Base-by-base conservation (phyloP, 2,888 invertebrate species). In the Dryococelus australis region DNA sequence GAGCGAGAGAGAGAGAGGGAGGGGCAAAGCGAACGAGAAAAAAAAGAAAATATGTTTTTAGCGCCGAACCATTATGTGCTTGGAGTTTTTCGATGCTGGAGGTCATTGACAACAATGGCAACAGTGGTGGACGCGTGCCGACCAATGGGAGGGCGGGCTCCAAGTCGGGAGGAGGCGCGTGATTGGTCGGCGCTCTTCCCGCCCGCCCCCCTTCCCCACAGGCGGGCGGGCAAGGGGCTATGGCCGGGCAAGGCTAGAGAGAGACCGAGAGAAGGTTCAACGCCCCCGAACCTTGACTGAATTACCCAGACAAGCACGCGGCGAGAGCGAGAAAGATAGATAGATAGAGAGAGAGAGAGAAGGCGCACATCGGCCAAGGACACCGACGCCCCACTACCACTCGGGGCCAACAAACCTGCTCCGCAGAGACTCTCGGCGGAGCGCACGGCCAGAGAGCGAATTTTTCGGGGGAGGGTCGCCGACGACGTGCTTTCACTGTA, bases 271-370 rank as follows among this genome's bases (percentile, higher is more conserved):
- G 93, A 92, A 93, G 95, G 96, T 96, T 96, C 96, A 96, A 95
- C 95, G 96, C 95, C 95, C 94, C 94, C 95, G 95, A 96, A 96
- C 96, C 96, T 96, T 96, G 96, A 96, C 96, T 96, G 95, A 96
- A 95, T 96, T 95, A 96, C 96, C 94, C 94, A 94, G 93, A 93
- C 93, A 87, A 86, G 47, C 28, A 80, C 43, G 86, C 86, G 28
- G 47, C 80, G 43, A 51, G 43, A 51, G 51, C 80, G 80, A 51
- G 86, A 53, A 35, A 85, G 35, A 79, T 86, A 84, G n/a, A 13
- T 12, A 26, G 79, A 92, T 92, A 91, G 91, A 92, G 95, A 95
- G 95, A 95, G 95, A 95, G 43, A 79, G 79, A 86, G 86, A 83
- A 95, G 95, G 95, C n/a, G 85, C 84, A 92, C 92, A 91, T 91